Base-by-base conservation (phyloP, 2,113 vertebrate genomes). In the Forbesichthys agassizii region DNA sequence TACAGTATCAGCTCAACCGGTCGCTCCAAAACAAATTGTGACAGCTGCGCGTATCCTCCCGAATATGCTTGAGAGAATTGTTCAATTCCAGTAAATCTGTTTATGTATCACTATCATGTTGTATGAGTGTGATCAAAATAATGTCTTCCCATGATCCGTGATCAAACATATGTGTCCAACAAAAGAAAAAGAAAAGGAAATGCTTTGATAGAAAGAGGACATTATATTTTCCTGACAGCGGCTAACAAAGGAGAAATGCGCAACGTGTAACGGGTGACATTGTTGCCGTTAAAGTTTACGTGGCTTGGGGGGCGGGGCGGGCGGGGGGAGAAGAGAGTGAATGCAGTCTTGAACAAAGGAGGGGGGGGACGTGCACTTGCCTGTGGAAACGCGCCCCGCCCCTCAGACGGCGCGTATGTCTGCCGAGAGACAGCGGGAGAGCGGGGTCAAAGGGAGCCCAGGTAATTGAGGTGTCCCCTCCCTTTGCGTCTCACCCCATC, bases 391-490 rank as follows among this genome's bases (percentile, higher is more conserved):
- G 68, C 1, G 79, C 77, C 78, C 87, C 83, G 78, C 84, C 86
- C 86, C 85, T 86, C 84, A 87, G 85, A 88, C 82, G 76, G 83
- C 33, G 76, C 67, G 83, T 88, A 86, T 81, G 78, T 88, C 86
- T 82, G 13, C 75, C 71, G 78, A 76, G 87, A 89, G 89, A 85
- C 80, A 73, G 64, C 65, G 68, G 52, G 69, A 59, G 11, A 36
- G 77, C 61, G 77, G 83, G 90, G 91, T 93, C 90, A 92, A 84
- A 69, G 68, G 66, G 88, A 91, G 88, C 90, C 83, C 92, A 93
- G 91, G 93, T 93, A 94, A 94, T 92, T 94, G 93, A 93, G 90
- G 89, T 89, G 87, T 91, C 90, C 81, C 90, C 92, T 89, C 88
- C 90, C 88, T 84, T 90, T 86, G 72, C 75, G 90, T 89, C 90